A percentile compares a stretch with the other conserved stretches of the same genome.
These are phyloP conservation scores for Vanacampus margaritifer DNA, from an alignment of 2,113 vertebrate genomes.

Conservation along the genomic window DNA sequence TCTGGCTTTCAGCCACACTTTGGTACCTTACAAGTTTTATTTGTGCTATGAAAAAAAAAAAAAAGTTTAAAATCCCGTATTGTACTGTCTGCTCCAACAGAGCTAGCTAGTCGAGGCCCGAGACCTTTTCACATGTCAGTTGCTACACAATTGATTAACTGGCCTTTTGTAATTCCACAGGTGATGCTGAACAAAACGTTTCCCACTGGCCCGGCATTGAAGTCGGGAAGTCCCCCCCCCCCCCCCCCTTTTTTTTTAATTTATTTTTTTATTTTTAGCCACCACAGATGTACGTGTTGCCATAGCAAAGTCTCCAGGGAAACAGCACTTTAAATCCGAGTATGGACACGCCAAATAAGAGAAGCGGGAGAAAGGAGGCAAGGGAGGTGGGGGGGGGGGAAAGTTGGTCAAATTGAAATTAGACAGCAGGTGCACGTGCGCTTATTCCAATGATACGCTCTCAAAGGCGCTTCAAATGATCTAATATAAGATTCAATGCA, in stretches of 20 bases:
- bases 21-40: no score
- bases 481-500: not conserved
- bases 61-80: not conserved
- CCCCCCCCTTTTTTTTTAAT: not conserved
- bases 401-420: constrained; percentile 14
- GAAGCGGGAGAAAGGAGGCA: not conserved
- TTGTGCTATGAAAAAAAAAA: not conserved
- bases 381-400: rapidly evolving
- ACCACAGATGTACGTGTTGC: constrained; percentile 65
- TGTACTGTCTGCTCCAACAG: not conserved
- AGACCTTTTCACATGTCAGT: not conserved
- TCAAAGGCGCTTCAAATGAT: not conserved
- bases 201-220: constrained; percentile 42
- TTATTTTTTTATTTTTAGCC: constrained; percentile 37
- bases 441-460: not conserved
- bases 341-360: constrained; percentile 12
- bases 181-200: constrained; percentile 6
- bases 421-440: constrained; percentile 7
- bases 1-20: not conserved
- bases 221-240: constrained; percentile 36
- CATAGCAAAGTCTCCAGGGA: constrained; percentile 71
- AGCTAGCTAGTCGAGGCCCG: not conserved
- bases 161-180: not conserved
- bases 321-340: constrained; percentile 55
- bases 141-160: not conserved